Evolutionary conservation across 2,888 invertebrate species (phyloP).

Genomic region (Drosophila gaucha): DNA sequence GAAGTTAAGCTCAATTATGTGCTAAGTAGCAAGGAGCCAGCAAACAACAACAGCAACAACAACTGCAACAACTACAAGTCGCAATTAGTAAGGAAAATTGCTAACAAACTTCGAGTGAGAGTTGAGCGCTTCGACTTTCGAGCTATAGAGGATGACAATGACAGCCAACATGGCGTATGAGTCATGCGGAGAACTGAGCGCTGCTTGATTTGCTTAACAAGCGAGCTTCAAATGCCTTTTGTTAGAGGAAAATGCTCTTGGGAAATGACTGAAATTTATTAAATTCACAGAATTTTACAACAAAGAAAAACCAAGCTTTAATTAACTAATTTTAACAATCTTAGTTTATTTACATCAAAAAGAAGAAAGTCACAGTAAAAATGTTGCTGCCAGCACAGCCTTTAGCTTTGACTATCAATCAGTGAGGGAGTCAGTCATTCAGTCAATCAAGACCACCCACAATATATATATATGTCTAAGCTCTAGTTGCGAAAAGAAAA

Average conservation of each 20-base stretch:
- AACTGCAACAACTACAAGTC: constrained; percentile 24
- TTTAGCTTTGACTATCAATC: too few relatives aligned
- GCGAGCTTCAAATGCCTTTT: neutral
- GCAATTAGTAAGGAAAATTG: constrained; percentile 58
- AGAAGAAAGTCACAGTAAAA: too few relatives aligned
- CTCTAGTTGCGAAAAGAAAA: too few relatives aligned
- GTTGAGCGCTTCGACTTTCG: constrained; percentile 25
- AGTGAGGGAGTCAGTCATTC: neutral
- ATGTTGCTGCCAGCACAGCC: too few relatives aligned
- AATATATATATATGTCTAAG: neutral
- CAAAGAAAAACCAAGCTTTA: neutral
- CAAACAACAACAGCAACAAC: constrained; percentile 10
- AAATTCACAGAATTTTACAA: too few relatives aligned
- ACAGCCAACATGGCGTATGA: constrained; percentile 55
- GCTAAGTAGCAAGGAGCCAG: constrained; percentile 68
- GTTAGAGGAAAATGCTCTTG: neutral
- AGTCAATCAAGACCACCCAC: neutral
- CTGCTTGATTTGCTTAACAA: neutral
- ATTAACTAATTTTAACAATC: neutral
- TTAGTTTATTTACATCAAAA: too few relatives aligned
- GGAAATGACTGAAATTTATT: neutral
- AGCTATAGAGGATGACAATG: constrained; percentile 26
- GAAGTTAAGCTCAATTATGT: constrained; percentile 69
- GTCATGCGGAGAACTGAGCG: constrained; percentile 19
- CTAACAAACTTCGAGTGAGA: constrained; percentile 45